Percentiles rank a stretch among this genome's conserved stretches.
Evolutionary conservation across 1,140 invertebrate species (phyloP).

Genomic region (Diplogasteroides magnus): DNA sequence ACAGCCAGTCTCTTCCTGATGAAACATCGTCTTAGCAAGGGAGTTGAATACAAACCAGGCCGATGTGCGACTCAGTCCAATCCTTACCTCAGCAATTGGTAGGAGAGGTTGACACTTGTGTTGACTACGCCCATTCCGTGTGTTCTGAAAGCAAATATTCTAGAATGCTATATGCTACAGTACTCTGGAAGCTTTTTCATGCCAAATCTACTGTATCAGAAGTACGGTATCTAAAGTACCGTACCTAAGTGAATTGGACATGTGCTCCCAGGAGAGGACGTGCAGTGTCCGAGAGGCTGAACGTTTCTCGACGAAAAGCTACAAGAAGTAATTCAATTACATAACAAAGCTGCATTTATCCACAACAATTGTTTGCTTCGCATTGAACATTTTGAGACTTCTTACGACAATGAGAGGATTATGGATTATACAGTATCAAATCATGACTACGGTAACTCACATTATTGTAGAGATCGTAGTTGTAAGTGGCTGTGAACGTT

Average conservation of each 20-base stretch:
- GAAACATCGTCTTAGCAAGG: constrained; percentile 95
- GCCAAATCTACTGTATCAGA: too few relatives aligned
- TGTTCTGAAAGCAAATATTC: too few relatives aligned
- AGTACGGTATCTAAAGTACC: too few relatives aligned
- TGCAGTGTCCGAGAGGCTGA: constrained; percentile 84
- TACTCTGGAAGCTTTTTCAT: too few relatives aligned
- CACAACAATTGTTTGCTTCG: too few relatives aligned
- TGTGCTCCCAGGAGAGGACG: constrained; percentile 87
- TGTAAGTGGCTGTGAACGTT: constrained; percentile 84
- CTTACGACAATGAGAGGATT: not conserved
- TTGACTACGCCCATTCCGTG: constrained; percentile 97
- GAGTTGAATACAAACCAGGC: constrained; percentile 57
- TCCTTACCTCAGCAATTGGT: constrained; percentile 28
- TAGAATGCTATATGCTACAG: too few relatives aligned
- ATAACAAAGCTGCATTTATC: too few relatives aligned
- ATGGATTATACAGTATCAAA: not conserved
- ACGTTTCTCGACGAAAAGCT: constrained; percentile 63
- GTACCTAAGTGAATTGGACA: constrained; percentile 95
- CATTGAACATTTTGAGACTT: constrained; percentile 5
- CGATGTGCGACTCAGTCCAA: constrained; percentile 28
- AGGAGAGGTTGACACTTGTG: constrained; percentile 67
- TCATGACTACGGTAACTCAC: constrained; percentile 38
- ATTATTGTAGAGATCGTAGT: constrained; percentile 95
- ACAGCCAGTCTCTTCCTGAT: constrained; percentile 84
- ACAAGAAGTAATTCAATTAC: constrained; percentile 13